Percentiles rank a stretch among this genome's conserved stretches.
Conservation (phyloP, 2,797 vertebrate genomes). For the Acomys russatus region DNA sequence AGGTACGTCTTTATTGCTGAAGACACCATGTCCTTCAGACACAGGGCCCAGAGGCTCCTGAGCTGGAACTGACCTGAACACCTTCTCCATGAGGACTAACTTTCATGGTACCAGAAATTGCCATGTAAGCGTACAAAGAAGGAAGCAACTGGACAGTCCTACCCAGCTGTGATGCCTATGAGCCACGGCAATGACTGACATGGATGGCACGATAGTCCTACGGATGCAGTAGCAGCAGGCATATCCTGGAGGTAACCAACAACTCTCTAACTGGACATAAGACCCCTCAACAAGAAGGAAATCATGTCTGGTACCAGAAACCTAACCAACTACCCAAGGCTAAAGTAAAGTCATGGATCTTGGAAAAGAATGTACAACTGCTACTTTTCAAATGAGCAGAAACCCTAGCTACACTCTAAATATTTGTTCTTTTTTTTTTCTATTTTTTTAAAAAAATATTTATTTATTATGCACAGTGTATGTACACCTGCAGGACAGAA, state of each 20-base stretch:
- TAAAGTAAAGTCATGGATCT: too few species aligned
- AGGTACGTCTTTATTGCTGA: not conserved
- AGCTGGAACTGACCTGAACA: not conserved
- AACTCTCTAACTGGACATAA: not conserved
- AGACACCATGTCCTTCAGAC: not conserved
- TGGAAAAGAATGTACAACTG: too few species aligned
- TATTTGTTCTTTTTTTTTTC: too few species aligned
- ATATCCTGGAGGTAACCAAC: not conserved
- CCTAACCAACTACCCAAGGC: too few species aligned
- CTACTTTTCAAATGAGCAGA: too few species aligned
- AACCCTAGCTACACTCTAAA: too few species aligned
- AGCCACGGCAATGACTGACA: not conserved
- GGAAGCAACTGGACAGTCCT: not conserved
- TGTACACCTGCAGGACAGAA: too few species aligned
- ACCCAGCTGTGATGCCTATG: not conserved
- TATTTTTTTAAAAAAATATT: too few species aligned
- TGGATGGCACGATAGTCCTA: not conserved
- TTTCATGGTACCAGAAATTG: not conserved
- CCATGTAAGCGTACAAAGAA: not conserved
- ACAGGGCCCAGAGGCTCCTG: not conserved
- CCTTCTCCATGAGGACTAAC: not conserved
- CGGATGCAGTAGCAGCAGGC: not conserved
- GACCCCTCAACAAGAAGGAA: not conserved
- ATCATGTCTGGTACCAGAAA: too few species aligned
- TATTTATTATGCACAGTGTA: too few species aligned